These are phyloP conservation scores for Megaustenia siamemsis DNA, from an alignment of 2,888 invertebrate species.

Conservation along the genomic window DNA sequence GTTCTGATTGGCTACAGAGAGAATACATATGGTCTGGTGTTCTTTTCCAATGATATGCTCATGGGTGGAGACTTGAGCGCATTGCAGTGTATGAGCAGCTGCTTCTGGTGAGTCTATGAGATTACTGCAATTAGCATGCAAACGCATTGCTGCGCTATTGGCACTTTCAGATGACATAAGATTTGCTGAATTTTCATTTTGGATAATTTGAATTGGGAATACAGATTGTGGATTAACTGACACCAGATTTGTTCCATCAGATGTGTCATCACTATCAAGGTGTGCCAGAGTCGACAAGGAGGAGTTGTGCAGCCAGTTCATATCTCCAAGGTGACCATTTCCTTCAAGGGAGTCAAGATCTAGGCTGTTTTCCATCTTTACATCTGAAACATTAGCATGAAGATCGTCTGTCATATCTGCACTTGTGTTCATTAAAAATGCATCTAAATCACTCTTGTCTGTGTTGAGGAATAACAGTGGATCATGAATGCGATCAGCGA, in stretches of 20 bases:
- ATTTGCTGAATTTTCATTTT: conserved; percentile 29
- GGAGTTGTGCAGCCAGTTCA: conserved; percentile 65
- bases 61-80: conserved; percentile 25
- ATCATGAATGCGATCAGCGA: conserved; percentile 51
- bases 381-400: conserved; percentile 38
- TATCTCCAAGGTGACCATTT: conserved; percentile 62
- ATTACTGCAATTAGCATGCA: conserved; percentile 66
- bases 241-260: conserved; percentile 54
- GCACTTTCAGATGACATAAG: conserved; percentile 50
- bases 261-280: conserved; percentile 55
- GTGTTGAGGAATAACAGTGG: conserved; percentile 61
- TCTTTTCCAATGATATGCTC: conserved; percentile 35
- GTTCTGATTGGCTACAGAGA: conserved; percentile 41
- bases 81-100: conserved; percentile 56
- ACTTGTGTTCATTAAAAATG: conserved; percentile 60
- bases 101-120: conserved; percentile 65
- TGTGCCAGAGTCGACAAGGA: conserved; percentile 54
- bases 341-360: conserved; percentile 66
- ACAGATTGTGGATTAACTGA: conserved; percentile 93
- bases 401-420: conserved; percentile 47
- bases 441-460: conserved; percentile 64
- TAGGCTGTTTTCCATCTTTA: conserved; percentile 54
- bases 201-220: conserved; percentile 85
- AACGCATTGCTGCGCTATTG: conserved; percentile 59
- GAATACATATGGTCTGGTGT: conserved; percentile 49